These are phyloP conservation scores for Sebastes trivittatus DNA, from an alignment of 2,797 vertebrate species.

Conservation along the genomic window DNA sequence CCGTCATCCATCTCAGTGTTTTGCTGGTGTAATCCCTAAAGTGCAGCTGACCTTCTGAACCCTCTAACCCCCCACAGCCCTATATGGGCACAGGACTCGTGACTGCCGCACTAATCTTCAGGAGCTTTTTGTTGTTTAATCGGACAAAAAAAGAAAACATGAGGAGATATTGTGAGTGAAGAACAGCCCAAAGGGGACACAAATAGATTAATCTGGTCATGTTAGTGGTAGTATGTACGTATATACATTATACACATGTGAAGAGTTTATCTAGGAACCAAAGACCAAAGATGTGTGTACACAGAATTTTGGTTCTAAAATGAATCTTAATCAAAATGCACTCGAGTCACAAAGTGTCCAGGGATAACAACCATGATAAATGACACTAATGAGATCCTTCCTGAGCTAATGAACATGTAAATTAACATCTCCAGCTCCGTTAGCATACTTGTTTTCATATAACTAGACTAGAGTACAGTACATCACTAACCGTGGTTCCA, in stretches of 20 bases:
- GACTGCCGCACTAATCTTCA: conserved; percentile 42
- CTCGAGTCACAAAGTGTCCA: background rate
- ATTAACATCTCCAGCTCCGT: conserved; percentile 4
- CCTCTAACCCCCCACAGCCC: conserved; percentile 3
- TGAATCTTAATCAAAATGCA: conserved; percentile 12
- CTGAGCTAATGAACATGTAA: conserved; percentile 15
- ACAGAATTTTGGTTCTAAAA: background rate
- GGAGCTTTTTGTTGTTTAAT: conserved; percentile 46
- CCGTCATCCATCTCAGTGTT: background rate
- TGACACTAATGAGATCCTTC: conserved; percentile 12
- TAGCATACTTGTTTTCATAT: background rate
- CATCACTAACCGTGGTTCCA: too few species aligned
- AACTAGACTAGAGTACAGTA: background rate
- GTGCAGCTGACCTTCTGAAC: conserved; percentile 52
- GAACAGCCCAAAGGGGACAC: background rate
- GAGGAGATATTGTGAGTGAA: conserved; percentile 24
- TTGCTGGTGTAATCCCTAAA: conserved; percentile 49
- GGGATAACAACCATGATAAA: conserved; percentile 8
- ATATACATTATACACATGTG: background rate
- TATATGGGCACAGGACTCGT: background rate
- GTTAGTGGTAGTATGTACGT: background rate
- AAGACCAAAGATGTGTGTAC: background rate
- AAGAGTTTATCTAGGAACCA: background rate
- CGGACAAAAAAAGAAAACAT: conserved; percentile 34
- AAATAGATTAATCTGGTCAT: background rate